Evolutionary conservation across 2,113 vertebrate species (phyloP).

Genomic region (Oncorhynchus nerka): DNA sequence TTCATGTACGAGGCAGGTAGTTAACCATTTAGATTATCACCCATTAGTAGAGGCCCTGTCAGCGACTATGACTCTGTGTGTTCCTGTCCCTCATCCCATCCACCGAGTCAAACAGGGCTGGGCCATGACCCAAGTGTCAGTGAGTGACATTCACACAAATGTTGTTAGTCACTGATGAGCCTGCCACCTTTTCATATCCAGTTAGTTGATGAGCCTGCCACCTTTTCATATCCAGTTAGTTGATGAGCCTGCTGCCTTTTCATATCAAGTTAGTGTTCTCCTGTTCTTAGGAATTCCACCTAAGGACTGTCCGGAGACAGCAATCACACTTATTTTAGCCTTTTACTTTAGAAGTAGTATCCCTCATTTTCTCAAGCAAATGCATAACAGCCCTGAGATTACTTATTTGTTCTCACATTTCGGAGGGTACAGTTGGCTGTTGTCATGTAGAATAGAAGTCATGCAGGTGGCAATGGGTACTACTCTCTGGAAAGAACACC

Average conservation of each 20-base stretch:
- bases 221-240: not conserved
- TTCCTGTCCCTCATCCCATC: too few species aligned
- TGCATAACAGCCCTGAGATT: too few species aligned
- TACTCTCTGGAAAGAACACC: too few species aligned
- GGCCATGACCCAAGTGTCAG: conserved; percentile 12
- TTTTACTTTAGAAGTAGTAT: too few species aligned
- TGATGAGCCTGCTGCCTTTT: not conserved
- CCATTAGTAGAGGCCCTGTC: not conserved
- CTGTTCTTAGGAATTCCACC: too few species aligned
- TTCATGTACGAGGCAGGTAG: not conserved
- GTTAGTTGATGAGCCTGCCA: not conserved
- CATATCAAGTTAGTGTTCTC: not conserved
- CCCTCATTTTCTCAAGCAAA: too few species aligned
- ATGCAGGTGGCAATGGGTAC: too few species aligned
- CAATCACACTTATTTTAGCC: too few species aligned
- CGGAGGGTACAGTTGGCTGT: too few species aligned
- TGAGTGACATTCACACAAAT: conserved; percentile 38
- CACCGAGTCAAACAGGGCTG: conserved; percentile 17
- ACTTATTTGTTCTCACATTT: too few species aligned
- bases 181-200: not conserved
- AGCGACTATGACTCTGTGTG: not conserved
- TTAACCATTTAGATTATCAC: not conserved
- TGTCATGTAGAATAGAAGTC: too few species aligned
- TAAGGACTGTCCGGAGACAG: too few species aligned
- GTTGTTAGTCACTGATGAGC: conserved; percentile 37